A percentile compares a stretch with the other conserved stretches of the same genome.
Evolutionary conservation across 2,888 invertebrate species (phyloP).

Genomic region (Rotaria macrura): DNA sequence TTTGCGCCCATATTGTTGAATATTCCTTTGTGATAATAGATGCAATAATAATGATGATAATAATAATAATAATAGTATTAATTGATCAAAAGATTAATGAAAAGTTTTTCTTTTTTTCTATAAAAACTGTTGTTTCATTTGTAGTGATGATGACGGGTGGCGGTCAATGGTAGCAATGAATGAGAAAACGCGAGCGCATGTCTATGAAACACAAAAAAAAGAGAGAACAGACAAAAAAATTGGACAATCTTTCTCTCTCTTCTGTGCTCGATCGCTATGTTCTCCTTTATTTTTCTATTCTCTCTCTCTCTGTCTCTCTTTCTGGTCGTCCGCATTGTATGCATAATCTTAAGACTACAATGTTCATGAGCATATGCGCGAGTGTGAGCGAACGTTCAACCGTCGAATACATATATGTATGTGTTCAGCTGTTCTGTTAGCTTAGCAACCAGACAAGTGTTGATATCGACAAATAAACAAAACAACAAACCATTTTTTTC

Average conservation of each 20-base stretch:
- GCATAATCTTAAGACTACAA: constrained; percentile 7
- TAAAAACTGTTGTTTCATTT: background rate
- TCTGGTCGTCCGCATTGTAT: constrained; percentile 3
- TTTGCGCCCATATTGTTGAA: background rate
- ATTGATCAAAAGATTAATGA: background rate
- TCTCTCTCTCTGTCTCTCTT: background rate
- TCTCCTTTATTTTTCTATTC: background rate
- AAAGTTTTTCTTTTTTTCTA: background rate
- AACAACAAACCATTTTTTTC: background rate
- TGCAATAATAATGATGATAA: background rate
- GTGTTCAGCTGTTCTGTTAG: background rate
- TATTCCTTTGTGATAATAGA: background rate
- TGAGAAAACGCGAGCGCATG: background rate
- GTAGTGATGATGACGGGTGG: background rate
- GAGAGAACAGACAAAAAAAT: constrained; percentile 10
- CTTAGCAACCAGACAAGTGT: constrained; percentile 3
- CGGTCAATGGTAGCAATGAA: constrained; percentile 12
- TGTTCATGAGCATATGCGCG: background rate
- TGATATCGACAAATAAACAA: background rate
- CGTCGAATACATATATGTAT: background rate
- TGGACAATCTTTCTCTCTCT: background rate
- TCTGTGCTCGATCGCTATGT: background rate
- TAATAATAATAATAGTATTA: too few relatives aligned
- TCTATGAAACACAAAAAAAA: constrained; percentile 14
- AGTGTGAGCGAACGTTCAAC: background rate